Base-by-base conservation (phyloP, 2,888 invertebrate genomes). In the Agrilus cyanescens region DNA sequence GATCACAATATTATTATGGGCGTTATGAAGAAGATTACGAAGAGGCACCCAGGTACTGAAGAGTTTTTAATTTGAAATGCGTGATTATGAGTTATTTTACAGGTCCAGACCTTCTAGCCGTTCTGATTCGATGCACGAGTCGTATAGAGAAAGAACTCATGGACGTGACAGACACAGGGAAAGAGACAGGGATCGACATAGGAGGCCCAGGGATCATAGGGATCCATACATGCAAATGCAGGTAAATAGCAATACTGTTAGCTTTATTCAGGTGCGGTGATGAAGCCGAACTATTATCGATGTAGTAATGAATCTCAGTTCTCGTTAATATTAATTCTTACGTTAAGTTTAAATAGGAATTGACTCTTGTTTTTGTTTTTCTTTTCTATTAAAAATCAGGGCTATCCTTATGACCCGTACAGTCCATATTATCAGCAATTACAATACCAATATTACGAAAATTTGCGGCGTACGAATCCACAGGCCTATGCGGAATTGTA, bases 401-500 rank as follows among this genome's bases (percentile, higher is more conserved):
- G 60, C 34, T 65, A 59, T 44, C 60, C 65, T 12, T 74, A 72
- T 48, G 77, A 78, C 63, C 72, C 75, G 43, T 76, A 75, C 67
- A 65, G 66, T 61, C 70, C 72, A 49, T 78, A 77, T 63, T 73
- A 76, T 37, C 70, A 70, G 50, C 67, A 67, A 44, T 67, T 68
- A 47, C 75, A 78, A 59, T 80, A 81, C 65, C 76, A 79, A 58
- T 86, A 85, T 69, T 81, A 83, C 61, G 84, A 85, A 66, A 83
- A 82, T 61, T 70, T 88, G 62, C 76, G 85, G 4, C 73, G 78
- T 45, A 78, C 77, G 37, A 81, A 88, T 73, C 87, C 88, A 15
- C 79, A 80, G 56, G 82, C 82, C 16, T 88, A 88, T 68, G 74
- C 82, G 49, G 80, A 78, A 57, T 77, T 83, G 73, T 88, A 86